These are phyloP conservation scores for Rhagonycha fulva DNA, from an alignment of 2,888 invertebrate genomes.

Conservation along the genomic window DNA sequence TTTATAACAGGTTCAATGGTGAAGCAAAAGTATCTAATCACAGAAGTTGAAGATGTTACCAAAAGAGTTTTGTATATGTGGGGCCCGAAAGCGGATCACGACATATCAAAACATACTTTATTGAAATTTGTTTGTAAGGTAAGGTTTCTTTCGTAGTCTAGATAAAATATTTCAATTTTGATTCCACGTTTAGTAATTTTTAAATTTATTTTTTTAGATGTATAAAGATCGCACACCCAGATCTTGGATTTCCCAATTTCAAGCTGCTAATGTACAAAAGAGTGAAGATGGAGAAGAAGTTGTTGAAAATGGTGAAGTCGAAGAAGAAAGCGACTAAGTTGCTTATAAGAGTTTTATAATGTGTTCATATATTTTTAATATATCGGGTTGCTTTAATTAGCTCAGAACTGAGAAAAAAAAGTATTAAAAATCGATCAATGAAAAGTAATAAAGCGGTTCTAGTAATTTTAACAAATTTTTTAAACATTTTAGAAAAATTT, in stretches of 20 bases:
- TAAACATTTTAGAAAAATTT: too few species aligned
- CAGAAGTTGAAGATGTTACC: constrained; percentile 9
- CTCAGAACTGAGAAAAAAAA: too few species aligned
- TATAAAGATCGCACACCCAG: constrained; percentile 15
- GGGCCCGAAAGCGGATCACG: constrained; percentile 21
- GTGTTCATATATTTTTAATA: neutral
- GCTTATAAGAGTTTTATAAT: neutral
- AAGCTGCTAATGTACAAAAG: neutral
- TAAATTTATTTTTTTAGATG: constrained; percentile 11
- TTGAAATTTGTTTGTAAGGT: constrained; percentile 28
- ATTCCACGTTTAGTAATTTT: neutral
- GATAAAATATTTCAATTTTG: neutral
- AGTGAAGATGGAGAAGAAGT: neutral
- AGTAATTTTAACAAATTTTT: too few species aligned
- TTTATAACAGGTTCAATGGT: constrained; percentile 21
- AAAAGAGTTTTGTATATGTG: constrained; percentile 10
- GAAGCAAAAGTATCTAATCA: constrained; percentile 20
- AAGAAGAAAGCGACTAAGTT: neutral
- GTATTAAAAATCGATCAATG: too few species aligned
- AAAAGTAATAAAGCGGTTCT: too few species aligned
- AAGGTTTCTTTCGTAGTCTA: neutral
- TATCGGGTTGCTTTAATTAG: neutral
- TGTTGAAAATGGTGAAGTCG: neutral
- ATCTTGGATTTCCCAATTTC: constrained; percentile 20
- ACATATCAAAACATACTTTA: constrained; percentile 22